Evolutionary conservation across 2,797 vertebrate species (phyloP), one percentile per base, ranked within the genome.

Genomic region (Typhlichthys eigenmanni): DNA sequence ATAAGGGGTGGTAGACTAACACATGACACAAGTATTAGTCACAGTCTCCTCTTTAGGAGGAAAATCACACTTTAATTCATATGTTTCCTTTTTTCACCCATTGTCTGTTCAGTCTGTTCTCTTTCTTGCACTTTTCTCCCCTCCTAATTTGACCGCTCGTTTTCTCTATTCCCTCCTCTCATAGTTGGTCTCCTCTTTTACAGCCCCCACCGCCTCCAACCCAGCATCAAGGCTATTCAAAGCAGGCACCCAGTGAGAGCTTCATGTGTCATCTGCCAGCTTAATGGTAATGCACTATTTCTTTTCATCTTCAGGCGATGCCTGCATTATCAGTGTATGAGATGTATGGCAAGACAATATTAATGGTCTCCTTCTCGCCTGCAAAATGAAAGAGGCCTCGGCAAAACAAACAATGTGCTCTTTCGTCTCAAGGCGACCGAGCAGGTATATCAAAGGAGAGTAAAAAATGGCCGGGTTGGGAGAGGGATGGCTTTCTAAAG

Each of bases 241-340:
- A 77, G 81, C 66, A 75, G 66, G 66, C 76, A 55, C 51, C 62
- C 73, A 58, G 63, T 47, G 72, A 83, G 66, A 67, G 87, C 79
- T 79, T 79, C 86, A 85, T 90, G 88, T 91, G 87, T 91, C 82
- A 89, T 89, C 87, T 83, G 85, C 85, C 81, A 75, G 68, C 81
- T 77, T 85, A 89, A 91, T 86, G 86, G 86, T 86, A 89, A 91
- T 90, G 90, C 83, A 89, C 82, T 82, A 85, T 85, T 88, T 89
- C 86, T 90, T 90, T 91, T 91, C 89, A 92, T 92, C 90, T 90
- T 79, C 83, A 74, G 91, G 89, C 89, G 82, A 89, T 85, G 90
- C 85, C 88, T 87, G 86, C 89, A 92, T 92, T 92, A 92, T 92
- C 89, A 82, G 83, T 81, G 82, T 89, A 79, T 91, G 86, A 90